These are phyloP conservation scores for Drosophila burlai DNA, from an alignment of 1,140 invertebrate species.

Conservation along the genomic window DNA sequence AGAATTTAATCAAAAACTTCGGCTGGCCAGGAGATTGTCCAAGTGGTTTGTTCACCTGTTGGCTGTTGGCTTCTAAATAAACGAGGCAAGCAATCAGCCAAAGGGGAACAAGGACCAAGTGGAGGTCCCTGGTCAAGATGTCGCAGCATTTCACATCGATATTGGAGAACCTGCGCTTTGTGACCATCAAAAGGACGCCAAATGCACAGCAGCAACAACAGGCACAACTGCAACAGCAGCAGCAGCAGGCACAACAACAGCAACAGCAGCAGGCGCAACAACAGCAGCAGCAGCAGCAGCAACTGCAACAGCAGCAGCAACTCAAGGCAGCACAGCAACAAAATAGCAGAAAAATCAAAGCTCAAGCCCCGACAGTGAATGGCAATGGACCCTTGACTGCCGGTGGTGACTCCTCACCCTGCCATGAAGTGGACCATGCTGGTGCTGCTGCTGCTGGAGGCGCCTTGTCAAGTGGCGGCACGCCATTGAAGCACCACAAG, in stretches of 20 bases:
- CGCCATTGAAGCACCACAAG: slow-evolving; percentile 74
- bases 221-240: slow-evolving; percentile 52
- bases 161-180: slow-evolving; percentile 83
- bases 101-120: slow-evolving; percentile 12
- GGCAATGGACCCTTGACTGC: slow-evolving; percentile 63
- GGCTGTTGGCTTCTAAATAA: slow-evolving; percentile 74
- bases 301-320: slow-evolving; percentile 45
- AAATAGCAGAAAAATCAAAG: slow-evolving; percentile 70
- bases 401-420: slow-evolving; percentile 40
- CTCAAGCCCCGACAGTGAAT: slow-evolving; percentile 58
- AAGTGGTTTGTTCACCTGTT: slow-evolving; percentile 64
- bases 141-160: slow-evolving; percentile 84
- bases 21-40: slow-evolving; percentile 31
- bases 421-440: slow-evolving; percentile 63
- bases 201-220: slow-evolving; percentile 64
- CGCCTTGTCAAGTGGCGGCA: slow-evolving; percentile 31
- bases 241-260: slow-evolving; percentile 31
- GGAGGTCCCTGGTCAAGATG: slow-evolving; percentile 66
- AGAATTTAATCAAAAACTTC: slow-evolving; percentile 80
- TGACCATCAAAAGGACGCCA: slow-evolving; percentile 75
- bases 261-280: slow-evolving; percentile 45
- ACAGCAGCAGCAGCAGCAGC: slow-evolving; percentile 34
- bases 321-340: slow-evolving; percentile 44
- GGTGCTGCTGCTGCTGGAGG: slow-evolving; percentile 26
- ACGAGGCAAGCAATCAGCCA: slow-evolving; percentile 48